A percentile compares a stretch with the other conserved stretches of the same genome.
phyloP scores from a whole-genome alignment of 92 coral and sea anemone species.

The Pocillopora grandis region DNA sequence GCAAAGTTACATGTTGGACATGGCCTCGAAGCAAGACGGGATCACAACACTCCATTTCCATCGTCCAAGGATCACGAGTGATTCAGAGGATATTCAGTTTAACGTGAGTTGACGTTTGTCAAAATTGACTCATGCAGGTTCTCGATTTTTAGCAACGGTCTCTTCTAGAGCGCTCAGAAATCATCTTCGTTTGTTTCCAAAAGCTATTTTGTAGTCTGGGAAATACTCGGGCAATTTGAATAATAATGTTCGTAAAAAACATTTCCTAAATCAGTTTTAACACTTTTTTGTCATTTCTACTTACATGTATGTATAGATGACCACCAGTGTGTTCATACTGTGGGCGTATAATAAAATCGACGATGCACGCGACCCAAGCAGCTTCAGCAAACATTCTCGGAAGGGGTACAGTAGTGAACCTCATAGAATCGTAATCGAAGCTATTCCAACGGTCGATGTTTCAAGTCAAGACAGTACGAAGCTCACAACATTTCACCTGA shows the following conservation, averaged over 20 bases:
- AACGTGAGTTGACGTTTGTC: slow-evolving; percentile 17
- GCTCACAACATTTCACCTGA: neutral
- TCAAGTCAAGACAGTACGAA: neutral
- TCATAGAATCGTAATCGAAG: neutral
- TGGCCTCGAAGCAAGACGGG: slow-evolving; percentile 3
- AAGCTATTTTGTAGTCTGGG: too few relatives aligned
- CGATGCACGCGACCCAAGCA: neutral
- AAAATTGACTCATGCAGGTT: neutral
- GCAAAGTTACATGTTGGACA: slow-evolving; percentile 32
- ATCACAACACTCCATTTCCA: slow-evolving; percentile 29
- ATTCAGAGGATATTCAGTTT: slow-evolving; percentile 34
- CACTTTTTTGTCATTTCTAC: neutral
- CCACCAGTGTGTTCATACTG: neutral
- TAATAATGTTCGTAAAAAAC: too few relatives aligned
- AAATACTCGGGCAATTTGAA: too few relatives aligned
- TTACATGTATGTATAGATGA: neutral
- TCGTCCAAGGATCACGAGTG: slow-evolving; percentile 18
- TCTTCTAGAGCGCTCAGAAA: neutral
- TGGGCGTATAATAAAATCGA: slow-evolving; percentile 8
- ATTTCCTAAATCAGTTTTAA: too few relatives aligned
- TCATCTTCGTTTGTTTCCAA: neutral
- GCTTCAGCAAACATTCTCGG: slow-evolving; percentile 8
- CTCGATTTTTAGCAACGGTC: neutral
- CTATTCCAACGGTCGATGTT: neutral
- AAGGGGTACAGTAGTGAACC: neutral